Conservation (phyloP, 2,888 invertebrate genomes). For the Spodoptera picta region DNA sequence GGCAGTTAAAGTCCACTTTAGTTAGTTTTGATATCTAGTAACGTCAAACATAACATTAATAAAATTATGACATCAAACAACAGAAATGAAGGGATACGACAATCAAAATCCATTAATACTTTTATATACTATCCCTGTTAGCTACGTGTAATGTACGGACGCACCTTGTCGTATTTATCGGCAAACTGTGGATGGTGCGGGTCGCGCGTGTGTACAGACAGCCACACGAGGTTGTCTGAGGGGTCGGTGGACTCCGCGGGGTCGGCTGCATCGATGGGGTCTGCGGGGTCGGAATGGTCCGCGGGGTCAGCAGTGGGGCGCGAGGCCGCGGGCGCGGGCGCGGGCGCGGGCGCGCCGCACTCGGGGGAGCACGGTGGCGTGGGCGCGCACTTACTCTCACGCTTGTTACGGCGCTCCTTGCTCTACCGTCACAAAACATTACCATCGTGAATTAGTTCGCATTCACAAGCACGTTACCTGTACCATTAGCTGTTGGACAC, state of each 20-base stretch:
- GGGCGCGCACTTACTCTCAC: slow-evolving; percentile 78
- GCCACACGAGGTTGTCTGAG: slow-evolving; percentile 92
- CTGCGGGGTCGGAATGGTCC: slow-evolving; percentile 59
- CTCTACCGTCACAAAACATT: slow-evolving; percentile 22
- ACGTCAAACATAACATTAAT: neutral
- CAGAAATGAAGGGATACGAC: no score
- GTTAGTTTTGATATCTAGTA: slow-evolving; percentile 86
- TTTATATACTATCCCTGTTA: no score
- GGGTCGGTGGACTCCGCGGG: slow-evolving; percentile 61
- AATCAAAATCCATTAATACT: no score
- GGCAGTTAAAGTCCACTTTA: slow-evolving; percentile 95
- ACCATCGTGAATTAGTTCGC: no score
- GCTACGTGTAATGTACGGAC: neutral
- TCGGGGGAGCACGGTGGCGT: slow-evolving; percentile 91
- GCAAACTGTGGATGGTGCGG: slow-evolving; percentile 90
- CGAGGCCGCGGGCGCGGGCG: slow-evolving; percentile 23
- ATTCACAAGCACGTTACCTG: no score
- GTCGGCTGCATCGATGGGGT: slow-evolving; percentile 68
- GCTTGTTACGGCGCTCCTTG: slow-evolving; percentile 58
- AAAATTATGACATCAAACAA: no score
- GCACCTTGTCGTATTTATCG: slow-evolving; percentile 89
- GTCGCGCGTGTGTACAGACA: slow-evolving; percentile 91
- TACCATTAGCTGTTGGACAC: no score
- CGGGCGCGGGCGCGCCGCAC: slow-evolving; percentile 53
- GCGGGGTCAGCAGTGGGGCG: slow-evolving; percentile 68